These are phyloP conservation scores for Maconellicoccus hirsutus DNA, from an alignment of 1,140 invertebrate species.

Conservation along the genomic window DNA sequence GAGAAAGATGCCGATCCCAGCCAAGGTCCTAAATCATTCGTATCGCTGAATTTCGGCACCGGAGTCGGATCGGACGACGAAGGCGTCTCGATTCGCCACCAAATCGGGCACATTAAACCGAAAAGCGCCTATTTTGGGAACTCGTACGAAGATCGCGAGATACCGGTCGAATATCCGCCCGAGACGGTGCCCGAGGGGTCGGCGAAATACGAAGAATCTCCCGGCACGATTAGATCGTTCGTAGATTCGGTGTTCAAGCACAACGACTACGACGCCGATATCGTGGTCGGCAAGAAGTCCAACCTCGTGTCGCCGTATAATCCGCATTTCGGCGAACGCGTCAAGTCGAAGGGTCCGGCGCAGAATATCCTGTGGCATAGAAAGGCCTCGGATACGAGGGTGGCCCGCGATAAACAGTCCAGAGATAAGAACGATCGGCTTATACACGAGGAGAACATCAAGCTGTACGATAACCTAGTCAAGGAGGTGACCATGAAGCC, in stretches of 20 bases:
- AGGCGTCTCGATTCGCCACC: neutral
- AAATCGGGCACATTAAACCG: conserved; percentile 13
- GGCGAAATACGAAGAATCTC: neutral
- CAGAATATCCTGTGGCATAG: conserved; percentile 9
- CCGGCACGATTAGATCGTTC: neutral
- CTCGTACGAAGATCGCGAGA: neutral
- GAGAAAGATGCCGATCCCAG: neutral
- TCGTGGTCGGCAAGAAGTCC: neutral
- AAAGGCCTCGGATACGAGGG: neutral
- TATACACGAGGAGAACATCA: neutral
- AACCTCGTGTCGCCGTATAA: neutral
- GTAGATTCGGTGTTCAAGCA: neutral
- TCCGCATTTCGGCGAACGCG: neutral
- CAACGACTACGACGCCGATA: neutral
- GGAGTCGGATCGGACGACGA: neutral
- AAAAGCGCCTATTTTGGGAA: neutral
- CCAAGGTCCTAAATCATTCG: conserved; percentile 25
- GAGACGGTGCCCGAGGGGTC: neutral
- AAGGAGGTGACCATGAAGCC: neutral
- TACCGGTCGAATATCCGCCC: neutral
- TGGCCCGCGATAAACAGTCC: neutral
- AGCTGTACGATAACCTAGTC: neutral
- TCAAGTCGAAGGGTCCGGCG: neutral
- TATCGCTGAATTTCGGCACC: conserved; percentile 20
- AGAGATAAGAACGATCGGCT: neutral